Conservation (phyloP, 1,140 invertebrate genomes). For the Akabosia matsudoensis region DNA sequence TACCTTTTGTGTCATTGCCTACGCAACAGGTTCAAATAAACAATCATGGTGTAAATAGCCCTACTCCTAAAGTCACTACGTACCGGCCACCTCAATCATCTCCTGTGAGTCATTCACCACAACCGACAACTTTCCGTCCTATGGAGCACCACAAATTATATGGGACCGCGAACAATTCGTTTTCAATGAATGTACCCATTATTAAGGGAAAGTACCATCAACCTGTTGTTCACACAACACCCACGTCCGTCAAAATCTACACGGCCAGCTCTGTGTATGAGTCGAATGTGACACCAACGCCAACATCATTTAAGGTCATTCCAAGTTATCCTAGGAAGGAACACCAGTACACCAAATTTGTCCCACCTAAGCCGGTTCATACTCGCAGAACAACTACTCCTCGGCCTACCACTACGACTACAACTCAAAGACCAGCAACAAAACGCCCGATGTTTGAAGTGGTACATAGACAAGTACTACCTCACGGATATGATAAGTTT, state of each 20-base stretch:
- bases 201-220: neutral
- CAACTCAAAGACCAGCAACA: neutral
- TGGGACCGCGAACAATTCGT: neutral
- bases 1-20: neutral
- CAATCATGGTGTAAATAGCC: neutral
- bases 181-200: slow-evolving; percentile 2
- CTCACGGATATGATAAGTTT: neutral
- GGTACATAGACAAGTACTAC: neutral
- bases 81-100: neutral
- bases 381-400: neutral
- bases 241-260: slow-evolving; percentile 1
- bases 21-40: neutral
- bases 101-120: neutral
- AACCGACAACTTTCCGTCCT: neutral
- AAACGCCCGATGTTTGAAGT: neutral
- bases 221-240: neutral
- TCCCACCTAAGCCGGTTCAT: neutral
- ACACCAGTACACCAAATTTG: neutral
- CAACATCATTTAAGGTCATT: neutral
- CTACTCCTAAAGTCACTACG: neutral
- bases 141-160: neutral
- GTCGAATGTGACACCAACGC: neutral
- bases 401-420: neutral
- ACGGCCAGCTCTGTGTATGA: neutral
- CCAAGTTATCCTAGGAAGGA: neutral